Percentiles rank a stretch among this genome's conserved stretches.
Conservation (phyloP, 1,140 invertebrate genomes). For the Trachymyrmex cornetzi region DNA sequence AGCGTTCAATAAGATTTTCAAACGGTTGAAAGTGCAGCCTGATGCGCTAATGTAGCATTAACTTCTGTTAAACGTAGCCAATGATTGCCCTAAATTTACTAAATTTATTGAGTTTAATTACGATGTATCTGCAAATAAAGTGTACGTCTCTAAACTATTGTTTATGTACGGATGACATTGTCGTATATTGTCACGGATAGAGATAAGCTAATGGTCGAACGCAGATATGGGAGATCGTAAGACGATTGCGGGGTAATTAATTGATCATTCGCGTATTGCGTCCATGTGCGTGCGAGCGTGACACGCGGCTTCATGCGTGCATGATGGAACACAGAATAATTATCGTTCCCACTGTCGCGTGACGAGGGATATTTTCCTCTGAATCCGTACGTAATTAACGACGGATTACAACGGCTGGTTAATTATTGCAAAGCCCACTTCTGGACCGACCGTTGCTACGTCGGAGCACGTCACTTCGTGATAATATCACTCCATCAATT, state of each 20-base stretch:
- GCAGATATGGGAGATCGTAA: conserved; percentile 40
- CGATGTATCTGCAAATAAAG: no score
- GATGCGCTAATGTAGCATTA: no score
- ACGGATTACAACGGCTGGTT: conserved; percentile 69
- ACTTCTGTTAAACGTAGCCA: no score
- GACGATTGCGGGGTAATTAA: conserved; percentile 67
- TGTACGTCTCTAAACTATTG: neutral
- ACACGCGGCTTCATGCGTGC: conserved; percentile 57
- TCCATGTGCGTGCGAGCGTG: conserved; percentile 56
- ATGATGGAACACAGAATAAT: conserved; percentile 64
- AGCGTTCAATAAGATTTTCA: no score
- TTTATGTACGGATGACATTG: neutral
- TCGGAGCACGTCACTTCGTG: conserved; percentile 37
- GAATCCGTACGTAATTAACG: conserved; percentile 72
- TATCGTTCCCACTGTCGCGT: conserved; percentile 66
- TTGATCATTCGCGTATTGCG: conserved; percentile 52
- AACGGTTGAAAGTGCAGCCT: no score
- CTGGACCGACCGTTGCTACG: conserved; percentile 20
- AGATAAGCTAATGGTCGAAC: conserved; percentile 60
- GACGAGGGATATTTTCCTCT: conserved; percentile 71
- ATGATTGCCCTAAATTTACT: neutral
- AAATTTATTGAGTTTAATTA: neutral
- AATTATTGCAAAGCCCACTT: conserved; percentile 65
- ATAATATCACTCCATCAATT: conserved; percentile 45
- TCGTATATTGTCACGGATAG: conserved; percentile 13